Percentiles rank a stretch among this genome's conserved stretches.
Evolutionary conservation across 1,140 invertebrate genomes (phyloP).

Genomic region (Hetaerina americana): DNA sequence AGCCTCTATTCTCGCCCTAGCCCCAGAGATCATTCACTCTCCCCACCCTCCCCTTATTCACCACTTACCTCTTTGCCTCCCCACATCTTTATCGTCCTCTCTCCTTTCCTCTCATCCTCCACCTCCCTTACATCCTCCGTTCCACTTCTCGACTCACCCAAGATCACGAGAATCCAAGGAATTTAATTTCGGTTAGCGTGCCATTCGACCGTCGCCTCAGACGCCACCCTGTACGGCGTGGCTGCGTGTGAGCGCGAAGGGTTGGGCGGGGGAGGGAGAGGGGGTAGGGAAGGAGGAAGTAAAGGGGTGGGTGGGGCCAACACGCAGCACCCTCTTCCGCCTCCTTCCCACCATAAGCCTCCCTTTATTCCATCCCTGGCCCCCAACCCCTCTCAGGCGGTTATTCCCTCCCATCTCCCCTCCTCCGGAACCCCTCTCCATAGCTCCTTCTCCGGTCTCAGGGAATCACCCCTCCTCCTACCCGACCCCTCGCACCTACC

Average conservation of each 20-base stretch:
- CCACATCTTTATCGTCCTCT: too few species aligned
- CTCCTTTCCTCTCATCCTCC: too few species aligned
- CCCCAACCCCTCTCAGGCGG: neutral
- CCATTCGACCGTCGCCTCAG: neutral
- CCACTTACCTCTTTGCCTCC: neutral
- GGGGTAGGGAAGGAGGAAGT: too few species aligned
- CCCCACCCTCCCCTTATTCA: neutral
- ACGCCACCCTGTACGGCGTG: neutral
- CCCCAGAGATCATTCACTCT: neutral
- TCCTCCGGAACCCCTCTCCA: too few species aligned
- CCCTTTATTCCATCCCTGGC: neutral
- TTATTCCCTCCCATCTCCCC: neutral
- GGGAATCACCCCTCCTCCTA: too few species aligned
- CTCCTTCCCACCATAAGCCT: too few species aligned
- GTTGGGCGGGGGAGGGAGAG: too few species aligned
- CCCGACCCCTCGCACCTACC: too few species aligned
- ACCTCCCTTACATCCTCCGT: neutral
- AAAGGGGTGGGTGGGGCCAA: neutral
- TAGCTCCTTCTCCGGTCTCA: too few species aligned
- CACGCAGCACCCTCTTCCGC: neutral
- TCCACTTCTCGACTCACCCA: neutral
- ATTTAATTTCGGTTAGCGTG: neutral
- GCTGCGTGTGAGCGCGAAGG: neutral
- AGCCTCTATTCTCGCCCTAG: too few species aligned
- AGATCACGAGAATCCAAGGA: neutral